These are phyloP conservation scores for Callimorpha dominula DNA, from an alignment of 2,888 invertebrate genomes.

Conservation along the genomic window DNA sequence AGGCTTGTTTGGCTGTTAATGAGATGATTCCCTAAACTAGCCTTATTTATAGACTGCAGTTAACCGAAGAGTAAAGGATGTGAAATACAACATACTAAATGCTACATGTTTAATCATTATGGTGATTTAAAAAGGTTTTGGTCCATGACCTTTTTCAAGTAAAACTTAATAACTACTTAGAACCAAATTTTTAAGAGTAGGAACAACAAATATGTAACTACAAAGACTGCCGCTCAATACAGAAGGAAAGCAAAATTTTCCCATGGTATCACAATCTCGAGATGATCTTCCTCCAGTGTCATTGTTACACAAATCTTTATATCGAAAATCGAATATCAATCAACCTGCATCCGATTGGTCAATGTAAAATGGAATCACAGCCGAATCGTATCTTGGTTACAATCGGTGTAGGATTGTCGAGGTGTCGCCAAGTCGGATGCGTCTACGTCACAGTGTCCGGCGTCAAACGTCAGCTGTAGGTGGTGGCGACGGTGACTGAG, in stretches of 20 bases:
- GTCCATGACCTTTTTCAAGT: background rate
- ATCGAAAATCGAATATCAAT: slow-evolving; percentile 67
- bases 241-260: slow-evolving; percentile 2
- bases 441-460: slow-evolving; percentile 51
- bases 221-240: background rate
- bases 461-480: slow-evolving; percentile 49
- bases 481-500: slow-evolving; percentile 46
- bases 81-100: slow-evolving; percentile 75
- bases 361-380: slow-evolving; percentile 70
- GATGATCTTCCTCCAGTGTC: slow-evolving; percentile 38
- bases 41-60: slow-evolving; percentile 70
- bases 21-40: slow-evolving; percentile 71
- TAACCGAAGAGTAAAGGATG: slow-evolving; percentile 53
- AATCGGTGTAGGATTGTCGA: slow-evolving; percentile 71
- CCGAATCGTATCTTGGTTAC: slow-evolving; percentile 72
- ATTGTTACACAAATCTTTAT: slow-evolving; percentile 50
- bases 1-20: slow-evolving; percentile 74
- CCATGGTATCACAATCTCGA: slow-evolving; percentile 7
- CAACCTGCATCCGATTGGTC: slow-evolving; percentile 61
- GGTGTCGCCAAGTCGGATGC: slow-evolving; percentile 49
- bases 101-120: slow-evolving; percentile 69
- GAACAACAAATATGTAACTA: background rate
- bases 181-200: background rate
- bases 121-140: slow-evolving; percentile 24
- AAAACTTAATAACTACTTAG: background rate